Base-by-base conservation (phyloP, 2,113 vertebrate species). In the Brachyhypopomus occidentalis region DNA sequence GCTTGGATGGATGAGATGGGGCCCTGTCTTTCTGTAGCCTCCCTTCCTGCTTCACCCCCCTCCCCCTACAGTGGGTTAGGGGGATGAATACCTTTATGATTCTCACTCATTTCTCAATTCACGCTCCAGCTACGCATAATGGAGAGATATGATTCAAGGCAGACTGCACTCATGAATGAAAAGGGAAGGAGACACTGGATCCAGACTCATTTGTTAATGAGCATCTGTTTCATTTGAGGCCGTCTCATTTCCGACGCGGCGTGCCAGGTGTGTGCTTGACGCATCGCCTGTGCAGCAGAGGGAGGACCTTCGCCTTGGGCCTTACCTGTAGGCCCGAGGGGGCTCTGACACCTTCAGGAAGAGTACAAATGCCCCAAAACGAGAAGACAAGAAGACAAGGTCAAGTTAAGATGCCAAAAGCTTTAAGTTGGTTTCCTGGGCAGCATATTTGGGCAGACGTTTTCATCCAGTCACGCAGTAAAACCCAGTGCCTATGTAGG, bases 61-160 rank as follows among this genome's bases (percentile, higher is more conserved):
- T 25, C 60, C 67, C 59, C 55, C 34, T 60, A 27, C 38, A 23
- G 72, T 74, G 20, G 59, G 2, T 67, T 45, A 60, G 41, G 59
- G 48, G 67, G 55, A 76, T 75, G 8, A 48, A 45, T 73, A 67
- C 76, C n/a, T 55, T 52, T 63, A 64, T 55, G 45, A 34, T 41
- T 41, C 63, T 45, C 38, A 75, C 83, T 70, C 17, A 78, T 84
- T 74, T 82, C 66, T 82, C 23, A 23, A 27, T 66, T 69, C 25
- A 25, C 66, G 5, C 66, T 85, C 67, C 78, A 80, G 74, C 75
- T 80, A 64, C 4, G 38, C 7, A 30, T 59, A 77, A 77, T 77
- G 73, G 83, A 79, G 79, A 52, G 60, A 48, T 69, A 56, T 72
- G 73, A 83, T 77, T 36, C 58, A 38, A 83, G 78, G 73, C 67